phyloP scores from a whole-genome alignment of 2,888 invertebrate species.

The Aspidiotus destructor region DNA sequence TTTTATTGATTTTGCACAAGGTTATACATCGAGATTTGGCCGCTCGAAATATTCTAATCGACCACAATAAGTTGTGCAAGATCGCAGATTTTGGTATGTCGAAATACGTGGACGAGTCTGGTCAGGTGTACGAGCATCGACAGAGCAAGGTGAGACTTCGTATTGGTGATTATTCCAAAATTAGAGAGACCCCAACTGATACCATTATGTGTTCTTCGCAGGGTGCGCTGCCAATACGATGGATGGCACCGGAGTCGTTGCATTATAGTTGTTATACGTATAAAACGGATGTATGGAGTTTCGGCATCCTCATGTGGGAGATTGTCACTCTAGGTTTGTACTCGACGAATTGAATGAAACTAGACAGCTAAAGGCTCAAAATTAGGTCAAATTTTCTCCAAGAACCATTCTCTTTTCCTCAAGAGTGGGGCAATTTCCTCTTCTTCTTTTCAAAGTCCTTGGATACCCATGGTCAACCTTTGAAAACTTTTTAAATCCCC shows the following conservation, averaged over 20 bases:
- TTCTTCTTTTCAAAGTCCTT: background rate
- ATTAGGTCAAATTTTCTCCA: background rate
- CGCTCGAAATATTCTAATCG: constrained; percentile 69
- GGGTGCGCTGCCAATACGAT: constrained; percentile 58
- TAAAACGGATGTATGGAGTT: constrained; percentile 78
- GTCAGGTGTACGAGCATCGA: constrained; percentile 46
- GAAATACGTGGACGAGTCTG: constrained; percentile 49
- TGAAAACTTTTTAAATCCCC: no score
- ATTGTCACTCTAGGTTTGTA: constrained; percentile 67
- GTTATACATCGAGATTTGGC: constrained; percentile 77
- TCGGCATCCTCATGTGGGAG: constrained; percentile 78
- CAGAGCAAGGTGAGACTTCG: constrained; percentile 40
- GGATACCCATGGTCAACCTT: no score
- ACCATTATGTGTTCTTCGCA: constrained; percentile 32
- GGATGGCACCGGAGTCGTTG: constrained; percentile 81
- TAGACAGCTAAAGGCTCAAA: background rate
- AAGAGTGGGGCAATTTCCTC: no score
- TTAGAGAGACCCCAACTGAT: background rate
- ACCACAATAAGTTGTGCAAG: constrained; percentile 77
- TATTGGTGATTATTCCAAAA: background rate
- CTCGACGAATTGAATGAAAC: background rate
- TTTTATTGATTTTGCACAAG: constrained; percentile 44
- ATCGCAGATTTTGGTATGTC: constrained; percentile 84
- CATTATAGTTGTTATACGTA: constrained; percentile 68
- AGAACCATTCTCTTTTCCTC: background rate